Conservation (phyloP, 2,888 invertebrate genomes). For the Drosophila mettleri region DNA sequence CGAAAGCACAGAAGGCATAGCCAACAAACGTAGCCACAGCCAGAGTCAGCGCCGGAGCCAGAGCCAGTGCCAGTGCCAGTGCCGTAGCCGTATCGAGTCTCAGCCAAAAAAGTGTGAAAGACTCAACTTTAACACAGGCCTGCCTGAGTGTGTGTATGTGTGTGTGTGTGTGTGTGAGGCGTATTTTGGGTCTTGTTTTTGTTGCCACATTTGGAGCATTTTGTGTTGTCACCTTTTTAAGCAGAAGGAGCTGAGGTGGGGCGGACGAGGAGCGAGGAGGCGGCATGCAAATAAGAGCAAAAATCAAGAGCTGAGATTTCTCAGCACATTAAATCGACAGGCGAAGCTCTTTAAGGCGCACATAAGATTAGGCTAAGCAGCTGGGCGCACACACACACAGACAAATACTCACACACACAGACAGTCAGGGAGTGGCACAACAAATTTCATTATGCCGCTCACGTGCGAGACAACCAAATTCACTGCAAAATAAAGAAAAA, state of each 20-base stretch:
- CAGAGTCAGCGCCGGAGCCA: constrained; percentile 4
- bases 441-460: constrained; percentile 80
- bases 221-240: constrained; percentile 73
- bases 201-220: constrained; percentile 72
- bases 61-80: not conserved
- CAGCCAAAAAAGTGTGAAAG: constrained; percentile 34
- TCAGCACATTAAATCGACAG: constrained; percentile 70
- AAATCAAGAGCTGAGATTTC: constrained; percentile 65
- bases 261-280: constrained; percentile 40
- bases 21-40: constrained; percentile 17
- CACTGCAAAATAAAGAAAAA: constrained; percentile 79
- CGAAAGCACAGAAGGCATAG: constrained; percentile 74
- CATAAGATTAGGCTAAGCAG: constrained; percentile 78
- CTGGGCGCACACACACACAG: constrained; percentile 53
- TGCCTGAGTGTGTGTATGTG: constrained; percentile 5
- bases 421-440: constrained; percentile 65
- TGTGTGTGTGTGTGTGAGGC: constrained; percentile 14
- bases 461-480: constrained; percentile 84
- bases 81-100: constrained; percentile 8
- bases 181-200: constrained; percentile 61
- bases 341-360: constrained; percentile 68
- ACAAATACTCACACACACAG: constrained; percentile 26
- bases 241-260: not conserved
- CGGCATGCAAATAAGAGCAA: constrained; percentile 65
- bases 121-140: constrained; percentile 39